phyloP scores from a whole-genome alignment of 2,797 vertebrate species.

The Coendou prehensilis region DNA sequence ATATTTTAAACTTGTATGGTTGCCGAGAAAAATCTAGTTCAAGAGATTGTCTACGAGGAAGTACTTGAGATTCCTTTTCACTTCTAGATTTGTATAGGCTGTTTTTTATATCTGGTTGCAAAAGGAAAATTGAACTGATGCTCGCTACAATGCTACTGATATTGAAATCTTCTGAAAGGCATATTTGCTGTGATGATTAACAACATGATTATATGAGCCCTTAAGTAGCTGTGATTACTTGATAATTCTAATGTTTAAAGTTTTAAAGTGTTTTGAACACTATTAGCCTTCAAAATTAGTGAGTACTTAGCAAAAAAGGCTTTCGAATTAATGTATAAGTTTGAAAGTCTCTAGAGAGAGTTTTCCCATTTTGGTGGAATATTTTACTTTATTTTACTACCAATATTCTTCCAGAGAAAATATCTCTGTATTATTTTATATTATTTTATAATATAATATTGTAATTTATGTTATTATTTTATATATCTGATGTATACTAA shows the following conservation, averaged over 20 bases:
- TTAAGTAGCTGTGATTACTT: slow-evolving; percentile 75
- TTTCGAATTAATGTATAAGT: slow-evolving; percentile 54
- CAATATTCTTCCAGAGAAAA: neutral
- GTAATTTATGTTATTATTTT: neutral
- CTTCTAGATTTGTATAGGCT: slow-evolving; percentile 22
- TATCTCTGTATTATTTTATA: slow-evolving; percentile 32
- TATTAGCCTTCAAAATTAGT: slow-evolving; percentile 73
- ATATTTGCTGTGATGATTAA: slow-evolving; percentile 71
- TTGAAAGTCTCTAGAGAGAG: slow-evolving; percentile 50
- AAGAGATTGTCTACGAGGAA: slow-evolving; percentile 57
- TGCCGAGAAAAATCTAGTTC: slow-evolving; percentile 60
- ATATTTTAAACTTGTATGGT: slow-evolving; percentile 12
- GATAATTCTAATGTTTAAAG: slow-evolving; percentile 70
- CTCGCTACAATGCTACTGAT: neutral
- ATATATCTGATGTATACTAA: neutral
- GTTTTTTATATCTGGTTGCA: slow-evolving; percentile 58
- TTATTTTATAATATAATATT: slow-evolving; percentile 44
- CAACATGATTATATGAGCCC: slow-evolving; percentile 54
- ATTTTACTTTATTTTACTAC: slow-evolving; percentile 48
- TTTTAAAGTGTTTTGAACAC: slow-evolving; percentile 72
- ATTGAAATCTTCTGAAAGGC: slow-evolving; percentile 58
- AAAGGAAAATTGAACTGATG: slow-evolving; percentile 42
- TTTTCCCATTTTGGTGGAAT: slow-evolving; percentile 45
- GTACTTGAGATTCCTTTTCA: slow-evolving; percentile 48
- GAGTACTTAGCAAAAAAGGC: slow-evolving; percentile 63